Evolutionary conservation across 2,113 vertebrate species (phyloP).

Genomic region (Pollimyrus isidori): DNA sequence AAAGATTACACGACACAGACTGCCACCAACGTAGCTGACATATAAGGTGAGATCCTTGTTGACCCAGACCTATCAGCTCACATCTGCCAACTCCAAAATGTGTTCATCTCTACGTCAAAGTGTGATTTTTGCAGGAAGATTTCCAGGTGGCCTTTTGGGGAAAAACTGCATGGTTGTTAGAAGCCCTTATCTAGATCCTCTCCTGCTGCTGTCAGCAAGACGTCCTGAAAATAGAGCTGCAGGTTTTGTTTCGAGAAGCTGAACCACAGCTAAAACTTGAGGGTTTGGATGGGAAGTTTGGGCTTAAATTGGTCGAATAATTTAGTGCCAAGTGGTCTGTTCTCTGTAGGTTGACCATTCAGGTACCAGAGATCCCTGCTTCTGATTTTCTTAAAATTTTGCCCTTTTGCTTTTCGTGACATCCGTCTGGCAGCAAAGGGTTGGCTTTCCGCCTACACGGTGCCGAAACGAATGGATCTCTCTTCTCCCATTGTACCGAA

Average conservation of each 20-base stretch:
- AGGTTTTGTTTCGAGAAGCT: not conserved
- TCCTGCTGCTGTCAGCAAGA: not conserved
- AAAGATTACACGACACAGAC: not conserved
- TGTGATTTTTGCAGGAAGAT: not conserved
- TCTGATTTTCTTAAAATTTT: not conserved
- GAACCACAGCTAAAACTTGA: not conserved
- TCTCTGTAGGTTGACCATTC: not conserved
- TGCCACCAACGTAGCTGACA: not conserved
- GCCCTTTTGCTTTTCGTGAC: not conserved
- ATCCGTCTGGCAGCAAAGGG: not conserved
- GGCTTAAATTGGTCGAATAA: not conserved
- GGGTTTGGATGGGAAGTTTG: not conserved
- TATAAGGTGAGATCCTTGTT: not conserved
- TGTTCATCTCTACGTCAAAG: not conserved
- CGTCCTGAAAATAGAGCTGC: not conserved
- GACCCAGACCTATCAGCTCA: not conserved
- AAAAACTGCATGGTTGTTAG: not conserved
- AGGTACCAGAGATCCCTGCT: slow-evolving; percentile 8
- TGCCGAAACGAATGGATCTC: not conserved
- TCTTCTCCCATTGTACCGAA: not conserved
- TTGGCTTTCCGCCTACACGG: not conserved
- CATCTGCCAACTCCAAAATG: not conserved
- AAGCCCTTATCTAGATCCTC: not conserved
- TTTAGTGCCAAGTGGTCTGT: not conserved
- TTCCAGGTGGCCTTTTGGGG: not conserved